phyloP scores from a whole-genome alignment of 2,797 vertebrate genomes.

The Denticeps clupeoides region DNA sequence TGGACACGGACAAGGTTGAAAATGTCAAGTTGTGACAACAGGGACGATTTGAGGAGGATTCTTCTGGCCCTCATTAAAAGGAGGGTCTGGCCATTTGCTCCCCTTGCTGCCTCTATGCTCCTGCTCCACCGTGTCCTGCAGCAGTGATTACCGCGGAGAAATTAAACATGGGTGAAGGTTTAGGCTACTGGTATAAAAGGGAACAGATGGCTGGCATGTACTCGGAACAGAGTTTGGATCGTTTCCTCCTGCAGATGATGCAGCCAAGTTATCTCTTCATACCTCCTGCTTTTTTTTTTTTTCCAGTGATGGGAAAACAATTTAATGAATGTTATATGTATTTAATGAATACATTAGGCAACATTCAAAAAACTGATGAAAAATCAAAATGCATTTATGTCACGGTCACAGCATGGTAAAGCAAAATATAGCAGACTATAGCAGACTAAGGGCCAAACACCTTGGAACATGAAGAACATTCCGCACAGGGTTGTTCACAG shows the following conservation, averaged over 20 bases:
- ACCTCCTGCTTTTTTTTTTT: background rate
- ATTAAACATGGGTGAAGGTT: constrained; percentile 55
- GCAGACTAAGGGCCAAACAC: too few relatives aligned
- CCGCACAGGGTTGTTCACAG: too few relatives aligned
- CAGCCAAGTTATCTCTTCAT: background rate
- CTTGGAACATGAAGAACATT: too few relatives aligned
- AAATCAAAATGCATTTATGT: too few relatives aligned
- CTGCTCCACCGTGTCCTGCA: constrained; percentile 40
- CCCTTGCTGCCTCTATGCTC: too few relatives aligned
- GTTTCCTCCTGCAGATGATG: constrained; percentile 25
- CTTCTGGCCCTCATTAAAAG: background rate
- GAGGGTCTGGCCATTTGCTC: too few relatives aligned
- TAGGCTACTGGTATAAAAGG: constrained; percentile 45
- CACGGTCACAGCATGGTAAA: too few relatives aligned
- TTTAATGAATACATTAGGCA: too few relatives aligned
- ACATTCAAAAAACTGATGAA: too few relatives aligned
- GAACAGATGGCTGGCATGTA: constrained; percentile 62
- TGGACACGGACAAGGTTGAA: background rate
- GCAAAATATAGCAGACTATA: too few relatives aligned
- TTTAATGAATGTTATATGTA: too few relatives aligned
- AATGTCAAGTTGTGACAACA: background rate
- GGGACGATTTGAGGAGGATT: too few relatives aligned
- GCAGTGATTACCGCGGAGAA: constrained; percentile 55
- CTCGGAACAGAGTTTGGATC: constrained; percentile 50
- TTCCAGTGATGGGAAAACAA: background rate